phyloP scores from a whole-genome alignment of 2,888 invertebrate genomes.

The Volucella zonaria region DNA sequence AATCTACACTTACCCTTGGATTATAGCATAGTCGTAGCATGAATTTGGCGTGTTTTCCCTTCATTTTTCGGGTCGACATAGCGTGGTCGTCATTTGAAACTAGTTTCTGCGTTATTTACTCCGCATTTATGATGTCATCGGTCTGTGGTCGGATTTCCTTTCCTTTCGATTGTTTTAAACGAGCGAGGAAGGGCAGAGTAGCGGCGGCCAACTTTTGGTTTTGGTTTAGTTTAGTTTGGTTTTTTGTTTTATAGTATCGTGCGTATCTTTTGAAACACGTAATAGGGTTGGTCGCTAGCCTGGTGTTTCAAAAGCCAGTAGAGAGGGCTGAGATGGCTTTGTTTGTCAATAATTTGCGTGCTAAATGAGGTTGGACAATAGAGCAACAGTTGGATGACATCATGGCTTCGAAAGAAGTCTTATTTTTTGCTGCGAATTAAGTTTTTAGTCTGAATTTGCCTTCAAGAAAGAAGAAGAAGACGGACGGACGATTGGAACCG shows the following conservation, averaged over 20 bases:
- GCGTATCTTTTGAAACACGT: conserved; percentile 10
- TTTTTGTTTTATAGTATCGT: too few species aligned
- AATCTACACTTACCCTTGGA: conserved; percentile 28
- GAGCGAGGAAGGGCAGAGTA: conserved; percentile 7
- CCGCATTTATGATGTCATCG: conserved; percentile 58
- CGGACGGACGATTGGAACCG: too few species aligned
- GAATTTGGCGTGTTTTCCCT: too few species aligned
- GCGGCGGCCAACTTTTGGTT: too few species aligned
- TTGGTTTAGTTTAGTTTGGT: too few species aligned
- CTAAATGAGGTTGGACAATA: conserved; percentile 1
- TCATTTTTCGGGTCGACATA: not conserved
- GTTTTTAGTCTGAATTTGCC: not conserved
- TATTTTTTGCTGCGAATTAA: not conserved
- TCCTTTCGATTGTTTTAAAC: not conserved
- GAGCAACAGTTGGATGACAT: conserved; percentile 36
- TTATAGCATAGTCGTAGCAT: conserved; percentile 26
- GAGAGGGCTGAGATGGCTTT: conserved; percentile 4
- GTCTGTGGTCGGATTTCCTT: conserved; percentile 11
- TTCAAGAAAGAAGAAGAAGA: too few species aligned
- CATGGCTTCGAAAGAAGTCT: conserved; percentile 1
- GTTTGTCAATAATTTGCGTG: not conserved
- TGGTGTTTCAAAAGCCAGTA: not conserved
- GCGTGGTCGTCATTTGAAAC: conserved; percentile 32
- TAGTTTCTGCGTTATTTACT: conserved; percentile 21
- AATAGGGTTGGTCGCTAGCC: conserved; percentile 7